Conservation (phyloP, 2,797 vertebrate species). For the Sus cebifrons region DNA sequence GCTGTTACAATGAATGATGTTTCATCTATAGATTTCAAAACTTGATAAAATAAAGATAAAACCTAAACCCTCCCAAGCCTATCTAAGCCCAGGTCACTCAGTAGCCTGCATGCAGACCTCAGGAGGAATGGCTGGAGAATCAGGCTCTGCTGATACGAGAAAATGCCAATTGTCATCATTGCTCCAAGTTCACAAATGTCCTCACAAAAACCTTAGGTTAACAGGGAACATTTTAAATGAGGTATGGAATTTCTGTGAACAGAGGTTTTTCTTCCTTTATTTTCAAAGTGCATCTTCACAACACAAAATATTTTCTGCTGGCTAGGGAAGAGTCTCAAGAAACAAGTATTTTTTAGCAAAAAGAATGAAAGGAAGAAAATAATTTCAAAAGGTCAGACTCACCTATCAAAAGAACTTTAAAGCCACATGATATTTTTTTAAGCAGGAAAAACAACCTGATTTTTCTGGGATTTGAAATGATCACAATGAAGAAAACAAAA, state of each 20-base stretch:
- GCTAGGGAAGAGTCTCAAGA: constrained; percentile 75
- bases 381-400: constrained; percentile 76
- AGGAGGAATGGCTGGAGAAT: constrained; percentile 75
- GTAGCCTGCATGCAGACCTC: neutral
- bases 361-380: constrained; percentile 65
- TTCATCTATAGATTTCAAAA: constrained; percentile 72
- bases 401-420: constrained; percentile 75
- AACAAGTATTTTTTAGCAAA: constrained; percentile 76
- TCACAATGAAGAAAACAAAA: constrained; percentile 60
- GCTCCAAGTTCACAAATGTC: constrained; percentile 60
- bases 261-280: constrained; percentile 73
- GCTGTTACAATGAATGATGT: constrained; percentile 28
- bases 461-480: constrained; percentile 65
- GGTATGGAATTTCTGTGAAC: constrained; percentile 68
- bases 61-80: constrained; percentile 63
- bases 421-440: constrained; percentile 71
- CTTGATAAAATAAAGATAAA: constrained; percentile 72
- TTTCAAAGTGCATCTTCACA: constrained; percentile 67
- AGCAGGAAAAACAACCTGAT: constrained; percentile 56
- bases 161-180: constrained; percentile 64
- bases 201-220: constrained; percentile 67
- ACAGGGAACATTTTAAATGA: constrained; percentile 70
- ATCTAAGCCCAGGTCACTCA: constrained; percentile 65
- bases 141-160: constrained; percentile 77
- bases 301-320: constrained; percentile 74